Base-by-base conservation (phyloP, 2,888 invertebrate species). In the Camptogramma bilineatum region DNA sequence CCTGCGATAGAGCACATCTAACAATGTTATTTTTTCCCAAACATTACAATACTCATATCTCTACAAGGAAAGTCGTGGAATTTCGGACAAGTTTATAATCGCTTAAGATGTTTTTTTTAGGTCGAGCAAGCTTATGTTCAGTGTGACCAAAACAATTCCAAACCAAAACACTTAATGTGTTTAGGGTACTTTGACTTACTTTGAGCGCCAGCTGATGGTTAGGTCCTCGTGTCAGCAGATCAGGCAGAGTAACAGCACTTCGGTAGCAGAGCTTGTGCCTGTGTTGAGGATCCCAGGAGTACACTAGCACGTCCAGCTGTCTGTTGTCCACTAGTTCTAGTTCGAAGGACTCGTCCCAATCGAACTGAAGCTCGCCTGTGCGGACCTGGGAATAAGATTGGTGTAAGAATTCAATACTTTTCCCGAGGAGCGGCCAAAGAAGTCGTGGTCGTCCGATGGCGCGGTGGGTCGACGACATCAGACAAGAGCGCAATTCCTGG, bases 271-370 rank as follows among this genome's bases (percentile, higher is more conserved):
- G 94, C 86, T 98, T 98, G 93, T 99, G 99, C 78, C 99, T 95
- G 83, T 98, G 98, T 86, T 99, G 99, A 0, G 99, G 99, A 93
- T 99, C 99, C 99, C 99, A 99, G 7, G 98, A 99, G 91, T 99
- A 99, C 55, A 99, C 98, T 73, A 99, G 94, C 72, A 99, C 96
- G 82, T 99, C 99, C 73, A 99, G 93, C 86, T 99, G 98, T 77
- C 97, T 96, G 82, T 98, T 98, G 81, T 98, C 97, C 48, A 99
- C 98, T 68, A 99, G 94, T 84, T 99, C 99, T 78, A 99, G 93
- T 85, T 99, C 99, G 84, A 99, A 99, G 16, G 98, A 98, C 87
- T 99, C 99, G 84, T 99, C 99, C 99, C 99, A 99, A 89, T 99
- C 99, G 87, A 99, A 99, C 84, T 98, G 98, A 52, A 99, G 95